These are phyloP conservation scores for Neosilurus hyrtlii DNA, from an alignment of 2,797 vertebrate species.

Conservation along the genomic window DNA sequence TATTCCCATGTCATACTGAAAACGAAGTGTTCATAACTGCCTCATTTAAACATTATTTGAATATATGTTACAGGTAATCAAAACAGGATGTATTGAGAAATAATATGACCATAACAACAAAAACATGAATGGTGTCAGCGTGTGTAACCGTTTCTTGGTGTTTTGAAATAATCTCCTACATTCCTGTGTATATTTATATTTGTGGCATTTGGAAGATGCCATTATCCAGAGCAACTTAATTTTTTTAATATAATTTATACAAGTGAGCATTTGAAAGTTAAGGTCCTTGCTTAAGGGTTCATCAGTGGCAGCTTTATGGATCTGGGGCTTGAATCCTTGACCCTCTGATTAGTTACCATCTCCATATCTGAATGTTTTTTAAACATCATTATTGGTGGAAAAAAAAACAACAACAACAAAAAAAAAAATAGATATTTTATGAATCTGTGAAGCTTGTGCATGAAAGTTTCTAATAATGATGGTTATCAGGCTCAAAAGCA, in stretches of 20 bases:
- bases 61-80: background rate
- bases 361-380: background rate
- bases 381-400: background rate
- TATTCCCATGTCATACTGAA: no score
- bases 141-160: background rate
- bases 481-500: background rate
- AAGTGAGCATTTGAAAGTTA: no score
- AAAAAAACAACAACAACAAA: background rate
- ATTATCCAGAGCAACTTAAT: no score
- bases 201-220: no score
- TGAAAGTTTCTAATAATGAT: background rate
- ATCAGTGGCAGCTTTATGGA: no score
- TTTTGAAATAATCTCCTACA: no score
- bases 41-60: background rate
- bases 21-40: background rate
- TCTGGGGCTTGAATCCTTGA: no score
- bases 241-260: no score
- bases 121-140: no score
- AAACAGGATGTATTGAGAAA: background rate
- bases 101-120: background rate
- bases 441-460: background rate
- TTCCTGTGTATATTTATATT: no score
- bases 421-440: background rate
- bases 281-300: no score
- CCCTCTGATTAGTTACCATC: no score